Base-by-base conservation (phyloP, 2,888 invertebrate species). In the Auanema freiburgensis region DNA sequence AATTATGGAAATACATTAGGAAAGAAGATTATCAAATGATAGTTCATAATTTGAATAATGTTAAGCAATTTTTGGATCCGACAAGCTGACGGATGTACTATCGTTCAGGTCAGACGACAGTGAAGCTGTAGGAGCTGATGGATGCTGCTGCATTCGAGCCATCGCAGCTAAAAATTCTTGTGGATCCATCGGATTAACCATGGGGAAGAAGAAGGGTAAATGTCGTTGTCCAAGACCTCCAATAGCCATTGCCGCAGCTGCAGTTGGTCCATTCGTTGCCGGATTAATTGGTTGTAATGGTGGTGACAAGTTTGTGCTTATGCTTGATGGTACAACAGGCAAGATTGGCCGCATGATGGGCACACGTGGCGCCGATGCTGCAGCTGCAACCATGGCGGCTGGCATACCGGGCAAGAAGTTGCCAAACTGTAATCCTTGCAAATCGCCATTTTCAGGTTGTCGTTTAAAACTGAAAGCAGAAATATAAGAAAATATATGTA, bases 341-440 rank as follows among this genome's bases (percentile, higher is more conserved):
- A 59, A 21, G 42, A 50, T 43, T 11, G 56, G 57, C 10, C 56
- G 43, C 24, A 57, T 59, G 43, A 59, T 67, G n/a, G 64, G 55
- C 14, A 46, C 33, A 51, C 52, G 44, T 14, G 63, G 24, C 8
- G 33, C 33, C 33, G 33, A 33, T 5, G 33, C 46, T 46, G 18
- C 46, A 46, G 21, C 16, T 46, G 46, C 18, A 46, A 16, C 46
- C 21, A 46, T 16, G 8, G 18, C 46, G 46, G 18, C 46, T 46
- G 33, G 33, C 23, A 52, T 18, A 4, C 18, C 18, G 3, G 67
- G 62, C 23, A 68, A 44, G 65, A 68, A 72, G 49, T 70, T 58
- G 43, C 67, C 65, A 58, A 63, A 70, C n/a, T 61, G 71, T 41
- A 74, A 58, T 25, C 58, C 60, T 16, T 67, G 66, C 23, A 67